These are phyloP conservation scores for Gisinianus flammeolus DNA, from an alignment of 2,888 invertebrate genomes.

Conservation along the genomic window DNA sequence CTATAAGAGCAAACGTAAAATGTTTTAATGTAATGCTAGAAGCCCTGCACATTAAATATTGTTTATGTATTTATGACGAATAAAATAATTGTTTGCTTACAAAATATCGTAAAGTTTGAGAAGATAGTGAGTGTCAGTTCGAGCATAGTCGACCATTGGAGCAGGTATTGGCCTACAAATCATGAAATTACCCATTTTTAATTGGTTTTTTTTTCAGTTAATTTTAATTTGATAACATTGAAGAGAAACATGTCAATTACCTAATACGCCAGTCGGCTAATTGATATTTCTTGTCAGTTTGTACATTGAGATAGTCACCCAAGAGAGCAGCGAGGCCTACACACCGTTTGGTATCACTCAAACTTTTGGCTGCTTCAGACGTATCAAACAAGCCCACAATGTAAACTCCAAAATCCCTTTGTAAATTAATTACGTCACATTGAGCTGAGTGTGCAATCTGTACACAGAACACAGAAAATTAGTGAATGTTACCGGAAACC, in stretches of 20 bases:
- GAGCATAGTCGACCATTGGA: constrained; percentile 71
- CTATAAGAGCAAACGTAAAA: too few species aligned
- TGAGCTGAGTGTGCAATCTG: constrained; percentile 92
- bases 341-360: constrained; percentile 71
- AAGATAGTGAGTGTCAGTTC: constrained; percentile 92
- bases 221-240: too few species aligned
- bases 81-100: constrained; percentile 74
- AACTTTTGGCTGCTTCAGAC: constrained; percentile 75
- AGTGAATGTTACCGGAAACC: too few species aligned
- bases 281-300: constrained; percentile 88
- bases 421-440: constrained; percentile 87
- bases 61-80: background rate
- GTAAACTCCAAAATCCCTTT: constrained; percentile 91
- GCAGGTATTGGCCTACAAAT: constrained; percentile 64
- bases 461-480: background rate
- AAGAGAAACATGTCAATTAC: constrained; percentile 58
- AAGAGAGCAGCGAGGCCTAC: constrained; percentile 73
- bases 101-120: constrained; percentile 80
- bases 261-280: constrained; percentile 93
- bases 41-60: background rate
- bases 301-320: constrained; percentile 75
- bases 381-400: constrained; percentile 97
- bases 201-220: background rate
- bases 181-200: background rate
- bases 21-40: too few species aligned